Evolutionary conservation across 2,797 vertebrate species (phyloP), one percentile per base, ranked within the genome.

Genomic region (Linurgus olivaceus): DNA sequence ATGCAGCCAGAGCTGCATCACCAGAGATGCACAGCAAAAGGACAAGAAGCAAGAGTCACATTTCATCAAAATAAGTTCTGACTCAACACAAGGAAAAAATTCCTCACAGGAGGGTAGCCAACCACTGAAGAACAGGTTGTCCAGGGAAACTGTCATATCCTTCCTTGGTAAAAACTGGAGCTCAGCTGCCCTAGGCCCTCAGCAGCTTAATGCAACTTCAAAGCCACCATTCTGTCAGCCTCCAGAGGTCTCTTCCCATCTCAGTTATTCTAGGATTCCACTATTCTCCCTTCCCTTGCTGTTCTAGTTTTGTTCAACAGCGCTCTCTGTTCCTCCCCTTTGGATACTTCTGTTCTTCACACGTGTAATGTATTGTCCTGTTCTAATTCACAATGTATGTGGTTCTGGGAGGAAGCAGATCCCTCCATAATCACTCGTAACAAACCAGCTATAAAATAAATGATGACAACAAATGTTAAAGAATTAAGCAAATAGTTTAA

Each of bases 401-500:
- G 59, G 54, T n/a, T 86, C 54, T 44, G n/a, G 9, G 14, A 62
- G 65, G 47, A 95, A 81, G 33, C 12, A 74, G 55, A 80, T 24
- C 24, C 17, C 29, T 75, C 28, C 26, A 24, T 19, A 75, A 73
- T n/a, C 31, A 86, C 31, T 86, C 55, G 55, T 35, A 78, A 90
- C 62, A 83, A 96, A 51, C 28, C 50, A 91, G 48, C 47, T 87
- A 76, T 23, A 13, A 92, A 87, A 88, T 55, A 3, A 94, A 31
- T 7, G 37, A 90, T 55, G 51, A 87, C 68, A 85, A 62, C 1
- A 2, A 79, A 80, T 2, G 3, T 68, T 86, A 38, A 74, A 86
- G 37, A 92, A 94, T 68, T 72, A 94, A 94, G 37, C 17, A 93
- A 91, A 86, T 17, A 72, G 23, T 50, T 83, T 58, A 85, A 90